These are phyloP conservation scores for Sthenelais limicola DNA, from an alignment of 2,888 invertebrate genomes.

Conservation along the genomic window DNA sequence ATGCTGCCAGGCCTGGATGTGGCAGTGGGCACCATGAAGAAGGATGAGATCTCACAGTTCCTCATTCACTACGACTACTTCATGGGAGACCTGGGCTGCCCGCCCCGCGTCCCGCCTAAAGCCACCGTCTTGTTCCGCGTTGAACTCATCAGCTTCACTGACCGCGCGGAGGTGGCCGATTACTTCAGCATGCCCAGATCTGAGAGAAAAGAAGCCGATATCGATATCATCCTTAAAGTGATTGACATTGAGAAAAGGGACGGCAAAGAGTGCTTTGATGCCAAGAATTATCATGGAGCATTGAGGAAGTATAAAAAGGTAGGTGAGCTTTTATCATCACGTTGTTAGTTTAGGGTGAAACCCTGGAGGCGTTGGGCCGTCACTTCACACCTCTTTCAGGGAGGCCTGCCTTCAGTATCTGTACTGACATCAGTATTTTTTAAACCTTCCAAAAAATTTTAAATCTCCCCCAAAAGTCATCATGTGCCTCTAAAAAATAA, in stretches of 20 bases:
- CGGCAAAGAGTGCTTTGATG: slow-evolving; percentile 36
- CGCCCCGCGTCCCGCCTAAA: slow-evolving; percentile 82
- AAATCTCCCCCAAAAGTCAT: too few relatives aligned
- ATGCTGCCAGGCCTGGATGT: slow-evolving; percentile 50
- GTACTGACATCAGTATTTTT: too few relatives aligned
- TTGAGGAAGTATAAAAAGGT: slow-evolving; percentile 24
- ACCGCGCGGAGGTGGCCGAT: slow-evolving; percentile 74
- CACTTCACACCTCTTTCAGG: too few relatives aligned
- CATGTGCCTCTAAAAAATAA: too few relatives aligned
- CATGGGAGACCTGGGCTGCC: slow-evolving; percentile 83
- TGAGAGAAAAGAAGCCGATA: slow-evolving; percentile 78
- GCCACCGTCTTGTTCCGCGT: slow-evolving; percentile 83
- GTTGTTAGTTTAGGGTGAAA: too few relatives aligned
- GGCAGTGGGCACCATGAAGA: slow-evolving; percentile 78
- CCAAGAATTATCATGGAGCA: slow-evolving; percentile 6
- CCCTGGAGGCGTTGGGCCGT: too few relatives aligned
- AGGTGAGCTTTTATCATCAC: slow-evolving; percentile 55
- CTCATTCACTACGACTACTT: slow-evolving; percentile 82
- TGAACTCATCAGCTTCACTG: slow-evolving; percentile 79
- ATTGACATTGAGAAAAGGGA: slow-evolving; percentile 76
- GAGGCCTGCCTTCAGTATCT: too few relatives aligned
- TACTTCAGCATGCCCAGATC: slow-evolving; percentile 73
- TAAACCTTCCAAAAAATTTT: too few relatives aligned
- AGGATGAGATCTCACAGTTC: slow-evolving; percentile 86
- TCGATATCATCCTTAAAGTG: slow-evolving; percentile 77